Base-by-base conservation (phyloP, 1,140 invertebrate genomes). In the Pomacea maculata region DNA sequence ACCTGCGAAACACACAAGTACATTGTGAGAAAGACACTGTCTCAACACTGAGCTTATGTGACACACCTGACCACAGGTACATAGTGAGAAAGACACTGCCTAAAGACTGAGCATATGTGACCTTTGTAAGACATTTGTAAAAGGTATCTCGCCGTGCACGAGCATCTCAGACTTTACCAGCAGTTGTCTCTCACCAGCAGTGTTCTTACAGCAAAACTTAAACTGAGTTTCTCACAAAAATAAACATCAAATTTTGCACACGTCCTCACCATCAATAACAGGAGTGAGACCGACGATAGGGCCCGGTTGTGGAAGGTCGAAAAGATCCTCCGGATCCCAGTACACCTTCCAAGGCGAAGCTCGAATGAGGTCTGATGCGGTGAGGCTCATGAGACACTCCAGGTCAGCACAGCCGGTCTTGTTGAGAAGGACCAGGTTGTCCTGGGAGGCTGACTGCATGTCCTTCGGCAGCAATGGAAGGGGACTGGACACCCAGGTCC, bases 401-500 rank as follows among this genome's bases (percentile, higher is more conserved):
- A 85, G 67, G 78, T 83, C 78, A 15, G 72, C 21, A 80, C 87
- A 88, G 15, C 84, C 82, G 17, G 86, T 81, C 9, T 79, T 81
- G 55, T 78, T 80, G 45, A 88, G 78, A 70, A 87, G 84, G 11
- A 80, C 77, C 52, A 71, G 65, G 71, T 88, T 88, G 45, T 87
- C 87, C 5, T 52, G 80, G 1, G 73, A 65, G 0, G 86, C 85
- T 11, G 82, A 1, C 57, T 3, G 57, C 57, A 61, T 61, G 57
- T 61, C 57, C 11, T 17, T 11, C 4, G 57, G 4, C 3, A 85
- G 63, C 5, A 87, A 54, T 5, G 86, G 77, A 9, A 85, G 85
- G 11, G 85, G 85, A 79, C 85, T 86, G 19, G 85, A 80, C 19
- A 88, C 72, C 88, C 87, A 88, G 19, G 87, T 87, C 61, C 82